These are phyloP conservation scores for Eulemur mongoz DNA, from an alignment of 2,797 vertebrate genomes.

Conservation along the genomic window DNA sequence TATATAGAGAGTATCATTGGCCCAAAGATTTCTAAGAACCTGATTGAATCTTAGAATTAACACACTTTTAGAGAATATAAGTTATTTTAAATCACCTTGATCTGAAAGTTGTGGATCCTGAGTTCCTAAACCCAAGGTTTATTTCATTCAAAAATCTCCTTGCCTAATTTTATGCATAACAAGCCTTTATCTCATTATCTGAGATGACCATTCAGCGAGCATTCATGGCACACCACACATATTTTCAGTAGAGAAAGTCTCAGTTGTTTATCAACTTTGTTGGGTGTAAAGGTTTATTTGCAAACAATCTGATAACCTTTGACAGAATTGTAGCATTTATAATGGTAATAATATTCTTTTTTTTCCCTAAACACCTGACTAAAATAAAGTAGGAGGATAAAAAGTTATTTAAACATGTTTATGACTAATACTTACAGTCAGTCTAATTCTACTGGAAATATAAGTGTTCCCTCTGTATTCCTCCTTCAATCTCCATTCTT, in stretches of 20 bases:
- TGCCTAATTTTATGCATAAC: background rate
- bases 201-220: background rate
- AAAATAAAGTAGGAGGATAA: background rate
- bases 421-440: background rate
- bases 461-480: background rate
- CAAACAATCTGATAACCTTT: background rate
- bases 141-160: background rate
- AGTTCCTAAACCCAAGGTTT: background rate
- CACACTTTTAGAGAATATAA: background rate
- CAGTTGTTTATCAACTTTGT: background rate
- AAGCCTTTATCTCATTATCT: background rate
- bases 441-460: background rate
- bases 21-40: background rate
- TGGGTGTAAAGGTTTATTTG: slow-evolving; percentile 43
- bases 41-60: background rate
- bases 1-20: background rate
- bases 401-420: background rate
- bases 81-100: background rate
- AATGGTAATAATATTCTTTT: background rate
- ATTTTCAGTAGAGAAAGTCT: background rate
- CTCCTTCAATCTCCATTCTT: background rate
- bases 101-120: background rate
- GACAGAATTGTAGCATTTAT: background rate
- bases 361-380: background rate
- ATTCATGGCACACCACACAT: background rate